phyloP scores from a whole-genome alignment of 2,113 vertebrate species.

The Pampusana beccarii region DNA sequence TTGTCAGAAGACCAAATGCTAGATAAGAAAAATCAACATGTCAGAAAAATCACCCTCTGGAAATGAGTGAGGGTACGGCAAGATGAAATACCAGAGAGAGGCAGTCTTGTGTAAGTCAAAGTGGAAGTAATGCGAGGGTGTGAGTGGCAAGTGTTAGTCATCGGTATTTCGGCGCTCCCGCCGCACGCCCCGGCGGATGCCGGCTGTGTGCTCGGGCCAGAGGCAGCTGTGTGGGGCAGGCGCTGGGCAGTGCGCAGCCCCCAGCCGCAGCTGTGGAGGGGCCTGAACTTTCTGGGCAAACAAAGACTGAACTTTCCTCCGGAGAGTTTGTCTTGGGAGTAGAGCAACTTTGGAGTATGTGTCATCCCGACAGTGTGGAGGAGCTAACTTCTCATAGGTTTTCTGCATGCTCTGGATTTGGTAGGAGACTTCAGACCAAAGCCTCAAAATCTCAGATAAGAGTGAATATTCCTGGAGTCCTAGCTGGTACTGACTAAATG shows the following conservation, averaged over 20 bases:
- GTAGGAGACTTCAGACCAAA: background rate
- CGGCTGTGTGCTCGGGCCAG: background rate
- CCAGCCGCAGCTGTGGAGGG: background rate
- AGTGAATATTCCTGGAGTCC: background rate
- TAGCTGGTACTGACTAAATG: background rate
- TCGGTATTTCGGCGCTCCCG: background rate
- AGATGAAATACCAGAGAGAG: background rate
- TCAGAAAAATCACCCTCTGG: background rate
- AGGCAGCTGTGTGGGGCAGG: background rate
- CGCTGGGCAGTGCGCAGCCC: background rate
- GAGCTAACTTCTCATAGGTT: background rate
- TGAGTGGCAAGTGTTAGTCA: constrained; percentile 31
- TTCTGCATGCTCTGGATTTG: background rate
- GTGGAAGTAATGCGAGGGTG: background rate
- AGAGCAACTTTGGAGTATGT: background rate
- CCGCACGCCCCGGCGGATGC: background rate
- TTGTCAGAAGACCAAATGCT: background rate
- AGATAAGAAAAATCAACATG: background rate
- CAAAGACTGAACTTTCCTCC: background rate
- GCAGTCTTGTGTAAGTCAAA: background rate
- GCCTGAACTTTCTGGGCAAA: background rate
- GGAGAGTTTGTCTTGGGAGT: background rate
- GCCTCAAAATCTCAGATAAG: background rate
- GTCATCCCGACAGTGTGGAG: fast-evolving
- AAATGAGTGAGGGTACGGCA: background rate